Base-by-base conservation (phyloP, 2,113 vertebrate genomes). In the Actinemys pallida region DNA sequence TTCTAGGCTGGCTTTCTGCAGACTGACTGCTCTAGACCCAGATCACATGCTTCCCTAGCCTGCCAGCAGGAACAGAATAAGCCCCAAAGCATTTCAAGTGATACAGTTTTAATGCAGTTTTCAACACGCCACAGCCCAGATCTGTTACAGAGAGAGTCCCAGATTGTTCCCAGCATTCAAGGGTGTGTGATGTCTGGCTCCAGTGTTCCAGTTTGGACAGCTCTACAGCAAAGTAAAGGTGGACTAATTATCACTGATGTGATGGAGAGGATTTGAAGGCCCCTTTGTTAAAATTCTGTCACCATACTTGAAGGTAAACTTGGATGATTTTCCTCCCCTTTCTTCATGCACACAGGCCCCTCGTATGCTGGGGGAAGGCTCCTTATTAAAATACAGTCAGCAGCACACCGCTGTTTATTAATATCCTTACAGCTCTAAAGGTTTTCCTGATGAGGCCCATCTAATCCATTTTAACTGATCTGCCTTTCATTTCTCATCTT, bases 401-500 rank as follows among this genome's bases (percentile, higher is more conserved):
- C 6, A 45, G 7, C 6, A 13, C 0, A 2, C 57, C 81, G 54
- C 47, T 6, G 4, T 52, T 42, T 62, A 35, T 57, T 14, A n/a
- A 2, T 1, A 1, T 2, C 45, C 31, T 1, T 3, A 22, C 6
- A 3, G 10, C 25, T 31, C 2, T 65, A 76, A n/a, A 8, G 29
- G 6, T 13, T 7, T 42, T 47, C 82, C 20, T 16, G 0, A 0
- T 2, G 49, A 57, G 49, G 42, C 45, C 82, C 9, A 56, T 3
- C 9, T 12, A 39, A 5, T 39, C 54, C 0, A 1, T 7, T n/a
- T 62, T 5, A 24, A 24, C 0, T 0, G 20, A 47, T 25, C 1
- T 10, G 50, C 59, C 1, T 0, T 4, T 62, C 53, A 5, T 12
- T 14, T 19, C 87, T 52, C 84, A 3, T 3, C 86, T 76, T 88